Percentiles rank a stretch among this genome's conserved stretches.
These are phyloP conservation scores for Heliconius himera DNA, from an alignment of 1,140 invertebrate genomes.

Conservation along the genomic window DNA sequence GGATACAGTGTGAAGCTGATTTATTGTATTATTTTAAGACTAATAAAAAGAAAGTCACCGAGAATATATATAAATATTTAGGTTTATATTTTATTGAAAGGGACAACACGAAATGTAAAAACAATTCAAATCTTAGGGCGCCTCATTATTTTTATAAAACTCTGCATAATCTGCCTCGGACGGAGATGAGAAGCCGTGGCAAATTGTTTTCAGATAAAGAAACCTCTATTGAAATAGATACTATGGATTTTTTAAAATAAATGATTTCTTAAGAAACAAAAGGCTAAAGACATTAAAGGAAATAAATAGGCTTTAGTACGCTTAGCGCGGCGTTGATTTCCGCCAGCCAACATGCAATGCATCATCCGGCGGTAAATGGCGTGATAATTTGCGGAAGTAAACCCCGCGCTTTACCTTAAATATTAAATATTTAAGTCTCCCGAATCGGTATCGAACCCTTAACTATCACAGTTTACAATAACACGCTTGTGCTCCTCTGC, in stretches of 20 bases:
- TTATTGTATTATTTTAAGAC: too few species aligned
- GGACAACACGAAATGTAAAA: not conserved
- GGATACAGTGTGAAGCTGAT: too few species aligned
- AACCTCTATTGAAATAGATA: not conserved
- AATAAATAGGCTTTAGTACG: not conserved
- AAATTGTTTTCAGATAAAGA: conserved; percentile 2
- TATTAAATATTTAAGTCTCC: too few species aligned
- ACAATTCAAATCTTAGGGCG: conserved; percentile 1
- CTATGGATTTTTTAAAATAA: not conserved
- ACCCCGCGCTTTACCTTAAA: too few species aligned
- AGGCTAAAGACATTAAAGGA: not conserved
- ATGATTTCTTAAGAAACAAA: not conserved
- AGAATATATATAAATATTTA: not conserved
- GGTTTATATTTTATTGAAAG: not conserved
- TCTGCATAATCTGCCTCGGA: conserved; percentile 16
- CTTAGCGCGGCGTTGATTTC: too few species aligned
- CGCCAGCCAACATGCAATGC: too few species aligned
- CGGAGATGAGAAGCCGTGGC: conserved; percentile 13
- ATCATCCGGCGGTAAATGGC: too few species aligned
- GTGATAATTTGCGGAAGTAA: too few species aligned
- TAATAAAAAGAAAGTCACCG: not conserved
- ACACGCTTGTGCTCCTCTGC: not conserved
- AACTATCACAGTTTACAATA: not conserved
- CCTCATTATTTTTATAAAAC: conserved; percentile 9
- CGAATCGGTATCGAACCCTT: not conserved